Percentiles rank a stretch among this genome's conserved stretches.
phyloP scores from a whole-genome alignment of 2,113 vertebrate genomes.

The Cettia cetti region DNA sequence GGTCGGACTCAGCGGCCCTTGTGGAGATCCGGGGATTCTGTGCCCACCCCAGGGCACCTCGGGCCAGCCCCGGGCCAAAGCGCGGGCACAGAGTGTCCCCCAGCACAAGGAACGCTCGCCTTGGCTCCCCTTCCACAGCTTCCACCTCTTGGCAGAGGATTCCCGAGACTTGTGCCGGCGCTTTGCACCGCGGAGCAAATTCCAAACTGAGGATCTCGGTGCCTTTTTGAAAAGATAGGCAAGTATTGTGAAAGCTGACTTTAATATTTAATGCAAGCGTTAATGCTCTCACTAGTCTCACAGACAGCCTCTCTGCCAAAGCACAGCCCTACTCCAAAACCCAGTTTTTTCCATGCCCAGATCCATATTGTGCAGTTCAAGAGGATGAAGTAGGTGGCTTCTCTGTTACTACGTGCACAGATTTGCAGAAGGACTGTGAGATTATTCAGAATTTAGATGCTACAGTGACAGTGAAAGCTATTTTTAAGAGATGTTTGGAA shows the following conservation, averaged over 20 bases:
- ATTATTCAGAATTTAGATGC: slow-evolving; percentile 43
- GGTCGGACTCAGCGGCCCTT: neutral
- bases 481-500: slow-evolving; percentile 15
- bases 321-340: neutral
- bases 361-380: neutral
- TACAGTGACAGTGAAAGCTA: neutral
- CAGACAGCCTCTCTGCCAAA: neutral
- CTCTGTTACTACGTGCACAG: slow-evolving; percentile 15
- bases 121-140: neutral
- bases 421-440: neutral
- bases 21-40: neutral
- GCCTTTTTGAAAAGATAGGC: neutral
- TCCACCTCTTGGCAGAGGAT: neutral
- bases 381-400: slow-evolving; percentile 1
- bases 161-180: rapidly evolving
- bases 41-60: neutral
- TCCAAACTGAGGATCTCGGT: rapidly evolving
- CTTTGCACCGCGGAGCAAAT: neutral
- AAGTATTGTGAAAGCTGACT: neutral
- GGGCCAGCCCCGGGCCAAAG: neutral
- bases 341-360: neutral
- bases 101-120: rapidly evolving
- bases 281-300: neutral
- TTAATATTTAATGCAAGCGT: neutral
- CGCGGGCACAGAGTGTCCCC: neutral